A percentile compares a stretch with the other conserved stretches of the same genome.
These are phyloP conservation scores for Dipodomys merriami DNA, from an alignment of 2,113 vertebrate species.

Conservation along the genomic window DNA sequence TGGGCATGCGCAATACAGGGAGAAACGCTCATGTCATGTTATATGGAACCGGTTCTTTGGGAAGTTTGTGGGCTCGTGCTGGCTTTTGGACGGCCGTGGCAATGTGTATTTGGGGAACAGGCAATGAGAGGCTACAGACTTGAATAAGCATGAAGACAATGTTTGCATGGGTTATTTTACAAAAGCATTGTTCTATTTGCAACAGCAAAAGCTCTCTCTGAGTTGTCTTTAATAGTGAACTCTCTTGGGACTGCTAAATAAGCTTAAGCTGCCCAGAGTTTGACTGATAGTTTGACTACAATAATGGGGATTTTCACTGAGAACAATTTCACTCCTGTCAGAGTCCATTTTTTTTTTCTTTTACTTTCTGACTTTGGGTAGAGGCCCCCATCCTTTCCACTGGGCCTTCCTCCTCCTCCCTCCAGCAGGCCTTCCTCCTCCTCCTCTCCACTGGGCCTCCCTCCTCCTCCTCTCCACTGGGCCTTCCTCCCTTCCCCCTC, in stretches of 20 bases:
- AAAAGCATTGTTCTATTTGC: constrained; percentile 5
- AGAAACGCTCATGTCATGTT: accelerated
- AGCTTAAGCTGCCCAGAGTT: background rate
- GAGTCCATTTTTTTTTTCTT: background rate
- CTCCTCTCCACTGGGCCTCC: too few species aligned
- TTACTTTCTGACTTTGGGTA: accelerated
- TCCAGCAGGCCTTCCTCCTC: background rate
- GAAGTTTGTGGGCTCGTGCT: too few species aligned
- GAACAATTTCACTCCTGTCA: accelerated
- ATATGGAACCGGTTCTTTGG: accelerated
- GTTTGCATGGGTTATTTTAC: constrained; percentile 23
- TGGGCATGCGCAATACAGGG: accelerated
- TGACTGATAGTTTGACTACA: background rate
- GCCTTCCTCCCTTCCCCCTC: too few species aligned
- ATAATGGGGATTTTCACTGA: background rate
- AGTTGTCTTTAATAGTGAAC: background rate
- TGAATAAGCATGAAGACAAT: background rate
- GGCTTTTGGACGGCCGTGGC: too few species aligned
- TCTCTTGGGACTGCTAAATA: background rate
- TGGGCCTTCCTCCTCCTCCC: too few species aligned
- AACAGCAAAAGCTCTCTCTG: background rate
- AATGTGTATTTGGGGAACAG: too few species aligned
- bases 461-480: too few species aligned
- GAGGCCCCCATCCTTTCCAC: background rate
- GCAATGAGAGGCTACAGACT: background rate